Base-by-base conservation (phyloP, 2,797 vertebrate species). In the Mormyrops attenuatus region DNA sequence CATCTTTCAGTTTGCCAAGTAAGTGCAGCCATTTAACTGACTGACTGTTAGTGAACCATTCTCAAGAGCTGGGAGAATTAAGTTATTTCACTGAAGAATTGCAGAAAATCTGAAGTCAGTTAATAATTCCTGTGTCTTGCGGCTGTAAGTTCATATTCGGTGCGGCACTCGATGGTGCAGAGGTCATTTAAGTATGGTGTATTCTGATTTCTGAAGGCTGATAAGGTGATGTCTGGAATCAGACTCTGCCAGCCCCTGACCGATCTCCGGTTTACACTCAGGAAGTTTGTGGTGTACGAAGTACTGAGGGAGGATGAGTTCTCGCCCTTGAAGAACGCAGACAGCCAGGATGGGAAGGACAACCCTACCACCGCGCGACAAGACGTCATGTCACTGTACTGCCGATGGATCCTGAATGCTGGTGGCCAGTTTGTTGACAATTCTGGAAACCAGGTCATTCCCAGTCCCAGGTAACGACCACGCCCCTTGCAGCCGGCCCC, bases 1-100 rank as follows among this genome's bases (percentile, higher is more conserved):
- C 95, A 98, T 99, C 95, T 99, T 99, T 95, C 98, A 98, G 95
- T 99, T 99, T 92, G 96, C 99, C 91, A 98, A 97, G 99, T 99
- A 96, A 91, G 98, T 95, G 85, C 85, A 88, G 50, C 89, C 47
- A 13, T 63, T 87, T 82, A 77, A 86, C 88, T 57, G 49, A 34
- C 49, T 87, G 47, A n/a, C 55, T 89, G 20, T 13, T 52, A 53
- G 11, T 6, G 49, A 26, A 49, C 3, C 49, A 26, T 49, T 49
- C 22, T 26, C 20, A 85, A 26, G 11, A 26, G 22, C 20, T 4
- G 52, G 15, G 17, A 20, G 77, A 77, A 80, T 44, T 44, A 20
- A 26, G 26, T 69, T 15, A 44, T 44, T 80, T 44, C 17, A 80
- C 66, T 38, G 66, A 73, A 73, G 30, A 73, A 30, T 5, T 38